Evolutionary conservation across 2,888 invertebrate species (phyloP), one percentile per base, ranked within the genome.

Genomic region (Lithophane semibrunnea): DNA sequence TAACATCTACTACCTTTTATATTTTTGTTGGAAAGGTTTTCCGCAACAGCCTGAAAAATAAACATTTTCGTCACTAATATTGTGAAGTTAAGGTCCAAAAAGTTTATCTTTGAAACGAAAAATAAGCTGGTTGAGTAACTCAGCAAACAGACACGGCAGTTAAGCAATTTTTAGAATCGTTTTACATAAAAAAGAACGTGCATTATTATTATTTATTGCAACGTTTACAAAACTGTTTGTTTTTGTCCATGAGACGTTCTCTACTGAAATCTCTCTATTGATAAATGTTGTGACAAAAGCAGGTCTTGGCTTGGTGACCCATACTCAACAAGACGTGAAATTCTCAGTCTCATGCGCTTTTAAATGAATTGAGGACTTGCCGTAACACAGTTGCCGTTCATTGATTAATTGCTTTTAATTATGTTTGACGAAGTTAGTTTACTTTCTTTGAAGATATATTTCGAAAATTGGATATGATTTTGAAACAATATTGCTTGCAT

Each of bases 131-230:
- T 84, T 81, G 61, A 66, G 85, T 72, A 73, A 83, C 65, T 68
- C 65, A 3, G 24, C 21, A 64, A 75, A 60, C 42, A 71, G 75
- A 71, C 69, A 79, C 66, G 66, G 67, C 67, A 63, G 60, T 79
- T 82, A 65, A 75, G 75, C 79, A 79, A 78, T 73, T 82, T 75
- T 68, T 42, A 56, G 47, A 71, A 75, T 73, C 58, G 70, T 66
- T 78, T 73, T 83, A 77, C 75, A 85, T 85, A 83, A 85, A 85
- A 85, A 71, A 70, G 29, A 66, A 80, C 67, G 67, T 68, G 47
- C 67, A 70, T 58, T 70, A 75, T 58, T 61, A 63, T 47, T 63
- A 3, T 79, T 79, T 77, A 85, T 80, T 77, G 75, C 73, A 82
- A 71, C 74, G 47, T 67, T 85, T 76, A 65, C 64, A 61, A 69